phyloP scores from a whole-genome alignment of 2,888 invertebrate genomes.

The Perizoma affinitatum region DNA sequence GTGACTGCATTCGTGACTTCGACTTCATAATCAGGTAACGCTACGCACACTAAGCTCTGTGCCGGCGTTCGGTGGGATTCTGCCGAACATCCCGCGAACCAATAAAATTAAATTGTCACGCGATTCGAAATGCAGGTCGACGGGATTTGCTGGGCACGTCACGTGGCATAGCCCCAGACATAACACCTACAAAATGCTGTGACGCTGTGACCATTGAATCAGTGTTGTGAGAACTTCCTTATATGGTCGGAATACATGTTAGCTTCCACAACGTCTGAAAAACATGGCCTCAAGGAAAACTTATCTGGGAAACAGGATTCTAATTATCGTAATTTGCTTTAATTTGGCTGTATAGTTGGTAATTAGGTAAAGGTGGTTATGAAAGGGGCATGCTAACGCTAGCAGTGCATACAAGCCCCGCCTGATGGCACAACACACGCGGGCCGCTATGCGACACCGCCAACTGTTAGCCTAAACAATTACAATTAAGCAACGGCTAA shows the following conservation, averaged over 20 bases:
- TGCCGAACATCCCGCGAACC: slow-evolving; percentile 68
- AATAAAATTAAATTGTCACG: slow-evolving; percentile 73
- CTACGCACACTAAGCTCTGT: slow-evolving; percentile 61
- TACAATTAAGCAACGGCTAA: slow-evolving; percentile 76
- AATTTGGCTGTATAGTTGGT: too few species aligned
- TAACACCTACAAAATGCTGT: too few species aligned
- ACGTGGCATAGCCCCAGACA: neutral
- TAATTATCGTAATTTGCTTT: too few species aligned
- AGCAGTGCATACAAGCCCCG: slow-evolving; percentile 20
- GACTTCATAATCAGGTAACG: slow-evolving; percentile 73
- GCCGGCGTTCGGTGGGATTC: slow-evolving; percentile 76
- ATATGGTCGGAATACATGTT: too few species aligned
- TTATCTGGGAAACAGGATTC: too few species aligned
- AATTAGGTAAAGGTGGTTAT: neutral
- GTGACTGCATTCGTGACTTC: slow-evolving; percentile 52
- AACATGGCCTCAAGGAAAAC: too few species aligned
- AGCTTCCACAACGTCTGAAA: too few species aligned
- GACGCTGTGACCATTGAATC: too few species aligned
- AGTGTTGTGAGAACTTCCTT: too few species aligned
- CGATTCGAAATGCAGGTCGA: slow-evolving; percentile 62
- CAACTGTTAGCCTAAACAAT: slow-evolving; percentile 64
- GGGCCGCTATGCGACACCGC: slow-evolving; percentile 68
- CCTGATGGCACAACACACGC: slow-evolving; percentile 70
- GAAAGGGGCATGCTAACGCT: neutral
- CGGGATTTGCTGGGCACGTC: slow-evolving; percentile 15